phyloP scores from a whole-genome alignment of 1,140 invertebrate species.

The Drusus annulatus region DNA sequence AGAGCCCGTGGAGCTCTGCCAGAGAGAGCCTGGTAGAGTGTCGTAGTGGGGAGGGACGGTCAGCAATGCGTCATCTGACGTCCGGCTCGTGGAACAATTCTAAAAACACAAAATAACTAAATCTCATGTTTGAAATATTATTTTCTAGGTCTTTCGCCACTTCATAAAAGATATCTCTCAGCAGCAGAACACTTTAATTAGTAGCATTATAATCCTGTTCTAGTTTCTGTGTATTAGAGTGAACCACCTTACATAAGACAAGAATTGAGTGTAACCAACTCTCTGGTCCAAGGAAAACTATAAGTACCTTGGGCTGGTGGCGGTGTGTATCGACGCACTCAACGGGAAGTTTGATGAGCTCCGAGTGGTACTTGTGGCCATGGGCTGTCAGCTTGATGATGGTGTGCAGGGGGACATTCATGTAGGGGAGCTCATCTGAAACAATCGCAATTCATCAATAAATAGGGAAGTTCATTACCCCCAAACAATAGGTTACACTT shows the following conservation, averaged over 20 bases:
- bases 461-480: too few relatives aligned
- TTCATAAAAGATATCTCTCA: too few relatives aligned
- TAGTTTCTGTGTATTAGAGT: too few relatives aligned
- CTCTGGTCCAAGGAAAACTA: not conserved
- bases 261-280: too few relatives aligned
- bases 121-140: too few relatives aligned
- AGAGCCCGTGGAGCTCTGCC: constrained; percentile 62
- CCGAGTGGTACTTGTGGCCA: constrained; percentile 88
- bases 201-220: too few relatives aligned
- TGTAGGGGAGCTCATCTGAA: constrained; percentile 89
- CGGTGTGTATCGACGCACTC: constrained; percentile 90
- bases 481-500: too few relatives aligned
- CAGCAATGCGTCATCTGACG: constrained; percentile 76
- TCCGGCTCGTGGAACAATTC: constrained; percentile 77
- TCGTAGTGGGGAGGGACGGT: constrained; percentile 83
- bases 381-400: constrained; percentile 88
- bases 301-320: constrained; percentile 74
- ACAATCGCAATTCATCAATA: constrained; percentile 48
- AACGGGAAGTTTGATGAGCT: constrained; percentile 85
- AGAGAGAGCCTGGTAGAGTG: constrained; percentile 70
- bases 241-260: too few relatives aligned
- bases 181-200: too few relatives aligned
- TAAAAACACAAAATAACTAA: constrained; percentile 63
- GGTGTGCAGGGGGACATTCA: constrained; percentile 93
- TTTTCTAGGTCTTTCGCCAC: too few relatives aligned